Evolutionary conservation across 2,888 invertebrate species (phyloP), one percentile per base, ranked within the genome.

Genomic region (Lasioglossum calceatum): DNA sequence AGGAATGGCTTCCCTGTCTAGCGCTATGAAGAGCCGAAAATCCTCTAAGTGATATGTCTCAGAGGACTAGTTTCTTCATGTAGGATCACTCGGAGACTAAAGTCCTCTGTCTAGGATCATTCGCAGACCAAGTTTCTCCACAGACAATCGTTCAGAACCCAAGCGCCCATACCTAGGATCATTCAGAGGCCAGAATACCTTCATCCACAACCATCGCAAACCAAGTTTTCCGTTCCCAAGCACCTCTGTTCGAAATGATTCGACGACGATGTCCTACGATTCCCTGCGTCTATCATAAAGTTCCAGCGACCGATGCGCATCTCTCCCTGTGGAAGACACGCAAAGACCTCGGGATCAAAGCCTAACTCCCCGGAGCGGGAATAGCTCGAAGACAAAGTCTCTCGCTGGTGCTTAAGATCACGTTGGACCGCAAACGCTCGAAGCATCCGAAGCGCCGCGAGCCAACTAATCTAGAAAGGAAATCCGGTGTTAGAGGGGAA

Each of bases 401-500:
- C 42, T 23, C 39, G 12, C 39, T 12, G 70, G 23, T 39, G 39
- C 70, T 70, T 36, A 70, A 70, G 70, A 70, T 70, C 70, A 70
- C 70, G 70, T 39, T 4, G 47, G 19, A 39, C 67, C 54, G 27
- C 70, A 47, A 36, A 50, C 70, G 78, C 4, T 16, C 32, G 77
- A 19, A 42, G 70, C 70, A n/a, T 50, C 44, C 19, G 58, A 19
- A 27, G 14, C 36, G 50, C 19, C 67, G 47, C 16, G 42, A 10
- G 50, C 42, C 14, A 42, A 36, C 4, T n/a, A 71, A 72, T 61
- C 71, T 47, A n/a, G 44, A 32, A 78, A 72, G 39, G 77, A 73
- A 78, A 82, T 82, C 78, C 78, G 23, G 36, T 14, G 3, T n/a
- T 72, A 47, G 42, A 47, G 39, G 27, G 61, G 75, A 27, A 16